Evolutionary conservation across 2,888 invertebrate species (phyloP), one percentile per base, ranked within the genome.

Genomic region (Phorcus lineatus): DNA sequence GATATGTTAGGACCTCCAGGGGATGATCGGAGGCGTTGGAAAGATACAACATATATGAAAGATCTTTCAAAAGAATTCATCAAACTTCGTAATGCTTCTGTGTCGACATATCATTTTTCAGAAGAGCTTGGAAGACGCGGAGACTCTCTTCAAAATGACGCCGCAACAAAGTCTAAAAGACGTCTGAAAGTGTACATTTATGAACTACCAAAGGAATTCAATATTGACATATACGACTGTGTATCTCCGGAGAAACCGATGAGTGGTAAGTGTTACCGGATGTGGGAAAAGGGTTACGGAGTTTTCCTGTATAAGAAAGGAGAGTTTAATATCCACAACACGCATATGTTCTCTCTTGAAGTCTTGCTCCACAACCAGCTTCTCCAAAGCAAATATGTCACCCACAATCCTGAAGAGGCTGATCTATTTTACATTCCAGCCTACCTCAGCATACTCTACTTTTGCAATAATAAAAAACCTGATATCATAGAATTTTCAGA

Each of bases 341-440:
- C 86, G n/a, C 84, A 86, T 24, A 83, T 83, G 82, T 90, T 90
- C 83, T 75, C 88, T 9, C 81, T 90, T 40, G 89, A 90, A 77
- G 86, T 86, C 3, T 80, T 88, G 2, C 80, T 90, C 17, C 89
- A 90, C 84, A 82, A 87, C 62, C 85, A 87, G 57, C 76, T 89
- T 17, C 80, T 88, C 74, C 82, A 81, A 76, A 87, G 87, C 80
- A 83, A 85, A 7, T 86, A 87, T 67, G 67, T 88, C 31, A 87
- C 87, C 13, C 57, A 70, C 19, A 80, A 87, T 74, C 83, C 87
- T 0, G 24, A 77, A 0, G 83, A 86, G 76, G 89, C 89, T 0
- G 86, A 88, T 54, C 47, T 86, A 28, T 87, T 88, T 77, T 89
- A 89, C 80, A 85, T 89, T 24, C 89, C 89, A 17, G 86, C 84